Base-by-base conservation (phyloP, 2,888 invertebrate species). In the Melinopterus prodromus region DNA sequence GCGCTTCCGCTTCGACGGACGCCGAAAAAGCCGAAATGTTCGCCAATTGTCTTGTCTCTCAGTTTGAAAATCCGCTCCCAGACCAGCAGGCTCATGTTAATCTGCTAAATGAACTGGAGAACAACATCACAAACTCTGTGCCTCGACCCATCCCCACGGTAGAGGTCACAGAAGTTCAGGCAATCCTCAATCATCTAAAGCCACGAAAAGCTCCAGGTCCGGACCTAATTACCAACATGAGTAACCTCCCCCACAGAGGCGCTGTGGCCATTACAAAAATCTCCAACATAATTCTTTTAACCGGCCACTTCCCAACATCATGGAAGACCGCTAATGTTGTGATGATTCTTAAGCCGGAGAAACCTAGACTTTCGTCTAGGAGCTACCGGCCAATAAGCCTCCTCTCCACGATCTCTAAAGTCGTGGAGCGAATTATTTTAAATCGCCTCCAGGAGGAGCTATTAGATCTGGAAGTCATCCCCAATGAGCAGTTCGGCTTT, bases 331-430 rank as follows among this genome's bases (percentile, higher is more conserved):
- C 75, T 0, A 35, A 6, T 9, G 75, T 75, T 6, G 35, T 75
- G 7, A 75, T 75, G 75, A n/a, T 75, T 75, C 75, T 36, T 9
- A 75, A 75, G 37, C 75, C 26, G 15, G 70, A 6, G 12, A 70
- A 78, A 15, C 15, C 72, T 1, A 72, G 16, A 15, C 26, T 6
- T 4, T 26, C 37, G 72, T 7, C 71, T 6, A 16, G n/a, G 14
- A 69, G 53, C 36, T 75, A 75, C 35, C 2, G 78, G 15, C 78
- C 78, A 26, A 78, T 78, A 12, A 78, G 78, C 7, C 35, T 78
- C 5, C 78, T 78, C 74, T 26, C 74, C 2, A 74, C 69, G 4
- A 14, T 78, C 16, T 16, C 74, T 2, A 78, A 78, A 9, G 35
- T 74, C 12, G 72, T 69, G 6, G 78, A 78, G 35, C 36, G 70